These are phyloP conservation scores for Sphenodon punctatus DNA, from an alignment of 2,797 vertebrate species.

Conservation along the genomic window DNA sequence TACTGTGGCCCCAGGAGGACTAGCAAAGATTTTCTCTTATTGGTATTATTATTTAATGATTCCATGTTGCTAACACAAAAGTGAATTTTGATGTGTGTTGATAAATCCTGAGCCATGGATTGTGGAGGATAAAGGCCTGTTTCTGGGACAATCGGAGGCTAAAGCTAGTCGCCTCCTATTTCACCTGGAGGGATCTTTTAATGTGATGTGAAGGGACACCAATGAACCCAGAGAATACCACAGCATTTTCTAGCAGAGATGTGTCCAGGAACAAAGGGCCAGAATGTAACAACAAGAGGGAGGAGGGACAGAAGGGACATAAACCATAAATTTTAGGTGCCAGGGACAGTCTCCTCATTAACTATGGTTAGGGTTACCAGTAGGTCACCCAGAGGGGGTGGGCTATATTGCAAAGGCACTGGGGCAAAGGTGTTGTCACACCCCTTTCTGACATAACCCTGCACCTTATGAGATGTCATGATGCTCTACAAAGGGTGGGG, in stretches of 20 bases:
- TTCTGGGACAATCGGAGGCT: background rate
- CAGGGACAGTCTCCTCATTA: too few species aligned
- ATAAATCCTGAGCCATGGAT: slow-evolving; percentile 44
- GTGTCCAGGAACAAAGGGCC: background rate
- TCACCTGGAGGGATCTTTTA: background rate
- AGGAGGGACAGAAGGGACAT: too few species aligned
- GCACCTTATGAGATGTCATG: too few species aligned
- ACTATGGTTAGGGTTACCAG: too few species aligned
- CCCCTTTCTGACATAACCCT: too few species aligned
- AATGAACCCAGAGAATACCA: background rate
- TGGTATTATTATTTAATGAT: slow-evolving; percentile 42
- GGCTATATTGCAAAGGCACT: too few species aligned
- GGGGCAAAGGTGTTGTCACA: too few species aligned
- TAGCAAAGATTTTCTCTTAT: slow-evolving; percentile 57
- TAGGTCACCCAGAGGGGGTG: too few species aligned
- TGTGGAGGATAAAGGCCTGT: slow-evolving; percentile 38
- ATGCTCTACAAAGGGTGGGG: too few species aligned
- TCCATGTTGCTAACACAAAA: slow-evolving; percentile 41
- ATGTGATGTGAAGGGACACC: background rate
- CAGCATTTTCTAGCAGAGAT: background rate
- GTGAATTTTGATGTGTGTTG: slow-evolving; percentile 45
- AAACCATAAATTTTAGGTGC: too few species aligned
- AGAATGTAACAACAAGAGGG: too few species aligned
- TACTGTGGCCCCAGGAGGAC: slow-evolving; percentile 70
- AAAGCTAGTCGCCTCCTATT: background rate